Base-by-base conservation (phyloP, 2,888 invertebrate genomes). In the Augiades crinisus region DNA sequence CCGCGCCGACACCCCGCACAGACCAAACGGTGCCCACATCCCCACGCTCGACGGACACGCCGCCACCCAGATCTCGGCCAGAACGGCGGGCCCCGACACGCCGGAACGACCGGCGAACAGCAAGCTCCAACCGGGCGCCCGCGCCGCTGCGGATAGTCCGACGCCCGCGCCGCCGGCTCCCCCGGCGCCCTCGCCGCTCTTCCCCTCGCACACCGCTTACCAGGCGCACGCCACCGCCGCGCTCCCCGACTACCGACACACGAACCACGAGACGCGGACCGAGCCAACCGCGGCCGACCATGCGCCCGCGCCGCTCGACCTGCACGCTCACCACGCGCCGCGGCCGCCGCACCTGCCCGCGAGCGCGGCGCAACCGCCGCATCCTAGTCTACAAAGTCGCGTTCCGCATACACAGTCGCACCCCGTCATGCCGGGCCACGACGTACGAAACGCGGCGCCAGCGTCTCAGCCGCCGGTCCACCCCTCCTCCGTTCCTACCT, bases 201-300 rank as follows among this genome's bases (percentile, higher is more conserved):
- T 83, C 71, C 82, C 83, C 55, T 75, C 82, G 56, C 89, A 86
- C 70, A 74, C 85, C 59, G 84, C 90, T 65, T 88, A 90, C 71
- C 90, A 90, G 68, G 83, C 90, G 57, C 85, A 90, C 70, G 76
- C 84, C 37, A 82, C 82, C 47, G 82, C 86, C 56, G 85, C 86
- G 57, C 75, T 88, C 61, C 86, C 87, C 46, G 89, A 88, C 68
- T 89, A 85, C 73, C 79, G 87, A 40, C 89, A 85, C 64, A 86
- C 86, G 30, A 89, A 85, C 67, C 92, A 92, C 71, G 91, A 91
- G 67, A 91, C 92, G 75, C 92, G 84, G 70, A 82, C 82, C 44
- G 84, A 83, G 46, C 65, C 64, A 14, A 81, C 47, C 60, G 70
- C 73, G 43, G 64, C 75, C 14, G 77, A 67, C 61, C 75, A 68